Evolutionary conservation across 2,797 vertebrate species (phyloP).

Genomic region (Eupleurogrammus muticus): DNA sequence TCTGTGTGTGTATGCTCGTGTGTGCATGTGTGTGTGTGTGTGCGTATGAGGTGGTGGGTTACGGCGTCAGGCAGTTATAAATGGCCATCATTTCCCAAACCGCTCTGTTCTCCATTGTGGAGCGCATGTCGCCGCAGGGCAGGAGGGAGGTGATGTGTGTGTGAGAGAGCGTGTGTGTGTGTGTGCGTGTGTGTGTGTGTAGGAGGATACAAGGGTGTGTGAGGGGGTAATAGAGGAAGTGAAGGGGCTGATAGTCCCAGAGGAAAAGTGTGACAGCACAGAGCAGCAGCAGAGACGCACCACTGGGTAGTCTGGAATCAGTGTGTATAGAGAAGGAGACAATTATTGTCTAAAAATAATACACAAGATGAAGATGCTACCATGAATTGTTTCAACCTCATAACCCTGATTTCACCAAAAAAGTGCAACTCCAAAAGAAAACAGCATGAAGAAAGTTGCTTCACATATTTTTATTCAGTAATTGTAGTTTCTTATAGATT

Average conservation of each 20-base stretch:
- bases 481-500: not conserved
- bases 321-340: slow-evolving; percentile 23
- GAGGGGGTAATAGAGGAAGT: slow-evolving; percentile 74
- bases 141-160: slow-evolving; percentile 65
- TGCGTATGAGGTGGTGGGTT: slow-evolving; percentile 49
- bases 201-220: slow-evolving; percentile 70
- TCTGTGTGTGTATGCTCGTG: slow-evolving; percentile 38
- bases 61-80: slow-evolving; percentile 87
- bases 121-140: slow-evolving; percentile 77
- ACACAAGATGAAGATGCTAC: not conserved
- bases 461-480: not conserved
- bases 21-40: slow-evolving; percentile 38
- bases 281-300: slow-evolving; percentile 49
- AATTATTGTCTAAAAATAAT: not conserved
- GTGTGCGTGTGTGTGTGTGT: slow-evolving; percentile 71
- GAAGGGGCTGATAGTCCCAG: slow-evolving; percentile 71
- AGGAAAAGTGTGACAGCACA: slow-evolving; percentile 57
- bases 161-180: slow-evolving; percentile 66
- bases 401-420: not conserved
- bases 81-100: slow-evolving; percentile 88
- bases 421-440: not conserved
- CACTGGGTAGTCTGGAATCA: slow-evolving; percentile 42
- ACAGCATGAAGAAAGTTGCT: not conserved
- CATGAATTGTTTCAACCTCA: not conserved
- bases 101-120: slow-evolving; percentile 86